A percentile compares a stretch with the other conserved stretches of the same genome.
Evolutionary conservation across 2,113 vertebrate species (phyloP).

Genomic region (Fregetta grallaria): DNA sequence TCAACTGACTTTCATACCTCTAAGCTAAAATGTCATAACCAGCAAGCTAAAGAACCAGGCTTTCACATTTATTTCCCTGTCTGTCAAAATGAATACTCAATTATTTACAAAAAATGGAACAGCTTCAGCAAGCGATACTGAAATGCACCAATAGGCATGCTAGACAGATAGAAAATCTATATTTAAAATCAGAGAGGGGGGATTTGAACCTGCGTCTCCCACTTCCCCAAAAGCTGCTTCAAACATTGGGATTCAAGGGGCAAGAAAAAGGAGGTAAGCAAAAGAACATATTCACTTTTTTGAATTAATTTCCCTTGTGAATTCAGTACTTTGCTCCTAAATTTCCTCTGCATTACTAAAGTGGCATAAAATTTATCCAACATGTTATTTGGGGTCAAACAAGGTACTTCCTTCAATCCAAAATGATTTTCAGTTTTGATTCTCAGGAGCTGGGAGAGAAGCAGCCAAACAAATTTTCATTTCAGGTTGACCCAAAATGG

Average conservation of each 20-base stretch:
- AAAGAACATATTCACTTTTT: not conserved
- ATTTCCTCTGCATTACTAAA: not conserved
- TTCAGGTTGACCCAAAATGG: not conserved
- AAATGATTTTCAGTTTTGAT: not conserved
- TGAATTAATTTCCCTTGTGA: not conserved
- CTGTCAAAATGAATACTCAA: constrained; percentile 55
- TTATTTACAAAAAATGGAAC: constrained; percentile 55
- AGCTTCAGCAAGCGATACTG: not conserved
- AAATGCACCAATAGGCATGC: constrained; percentile 11
- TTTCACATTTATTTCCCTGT: constrained; percentile 32
- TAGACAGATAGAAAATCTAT: constrained; percentile 20
- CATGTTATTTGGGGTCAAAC: not conserved
- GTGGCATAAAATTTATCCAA: not conserved
- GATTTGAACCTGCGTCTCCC: not conserved
- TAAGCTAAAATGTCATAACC: constrained; percentile 33
- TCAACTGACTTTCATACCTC: not conserved
- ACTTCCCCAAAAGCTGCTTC: not conserved
- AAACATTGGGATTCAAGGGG: not conserved
- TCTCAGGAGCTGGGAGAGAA: not conserved
- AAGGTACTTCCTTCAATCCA: not conserved
- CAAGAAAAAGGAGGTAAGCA: not conserved
- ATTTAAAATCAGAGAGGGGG: not conserved
- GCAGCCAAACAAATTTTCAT: not conserved
- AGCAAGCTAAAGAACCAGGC: not conserved
- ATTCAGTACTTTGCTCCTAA: not conserved